Evolutionary conservation across 2,888 invertebrate genomes (phyloP).

Genomic region (Yponomeuta plumbellus): DNA sequence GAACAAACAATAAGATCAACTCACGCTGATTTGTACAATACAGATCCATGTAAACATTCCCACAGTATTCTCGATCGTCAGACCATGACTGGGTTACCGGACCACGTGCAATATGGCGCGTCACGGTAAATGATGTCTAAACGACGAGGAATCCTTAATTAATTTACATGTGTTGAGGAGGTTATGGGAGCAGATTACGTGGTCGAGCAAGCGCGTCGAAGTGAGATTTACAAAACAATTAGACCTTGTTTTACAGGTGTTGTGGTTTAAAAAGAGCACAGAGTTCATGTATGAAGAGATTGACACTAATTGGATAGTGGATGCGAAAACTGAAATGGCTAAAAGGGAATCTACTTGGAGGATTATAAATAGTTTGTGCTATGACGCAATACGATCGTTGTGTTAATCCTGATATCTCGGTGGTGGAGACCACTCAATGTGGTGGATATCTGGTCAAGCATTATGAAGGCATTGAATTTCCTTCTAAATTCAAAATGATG

Average conservation of each 20-base stretch:
- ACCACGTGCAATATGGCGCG: constrained; percentile 53
- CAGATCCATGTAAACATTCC: constrained; percentile 26
- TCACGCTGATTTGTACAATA: constrained; percentile 8
- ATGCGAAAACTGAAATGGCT: not conserved
- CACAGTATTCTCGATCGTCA: constrained; percentile 41
- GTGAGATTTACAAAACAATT: constrained; percentile 17
- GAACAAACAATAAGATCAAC: not conserved
- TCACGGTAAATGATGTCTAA: constrained; percentile 49
- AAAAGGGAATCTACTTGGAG: not conserved
- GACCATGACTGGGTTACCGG: constrained; percentile 39
- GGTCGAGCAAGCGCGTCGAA: constrained; percentile 27
- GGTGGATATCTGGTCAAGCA: too few relatives aligned
- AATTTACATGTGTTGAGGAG: constrained; percentile 21
- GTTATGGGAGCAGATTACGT: constrained; percentile 31
- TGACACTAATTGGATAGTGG: too few relatives aligned
- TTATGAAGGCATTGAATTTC: too few relatives aligned
- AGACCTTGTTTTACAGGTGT: too few relatives aligned
- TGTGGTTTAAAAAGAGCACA: too few relatives aligned
- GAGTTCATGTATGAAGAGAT: too few relatives aligned
- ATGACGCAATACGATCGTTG: not conserved
- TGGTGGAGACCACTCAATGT: too few relatives aligned
- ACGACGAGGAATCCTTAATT: constrained; percentile 34
- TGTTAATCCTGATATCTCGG: too few relatives aligned
- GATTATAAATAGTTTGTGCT: not conserved
- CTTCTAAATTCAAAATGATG: too few relatives aligned